Percentiles rank a stretch among this genome's conserved stretches.
phyloP scores from a whole-genome alignment of 2,888 invertebrate genomes.

The Agelastica alni region DNA sequence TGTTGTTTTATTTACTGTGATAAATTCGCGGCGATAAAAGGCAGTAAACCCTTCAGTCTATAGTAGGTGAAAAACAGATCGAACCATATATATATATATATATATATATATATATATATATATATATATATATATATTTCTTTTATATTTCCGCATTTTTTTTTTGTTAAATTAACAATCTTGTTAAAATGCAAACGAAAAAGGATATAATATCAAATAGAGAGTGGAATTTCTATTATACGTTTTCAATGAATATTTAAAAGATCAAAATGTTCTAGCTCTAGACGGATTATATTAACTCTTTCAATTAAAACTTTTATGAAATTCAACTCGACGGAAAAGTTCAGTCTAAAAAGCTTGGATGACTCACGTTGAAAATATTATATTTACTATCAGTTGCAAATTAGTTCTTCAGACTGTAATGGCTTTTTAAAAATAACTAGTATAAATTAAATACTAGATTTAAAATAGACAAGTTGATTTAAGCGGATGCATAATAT shows the following conservation, averaged over 20 bases:
- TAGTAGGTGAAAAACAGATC: too few relatives aligned
- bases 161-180: background rate
- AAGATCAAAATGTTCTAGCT: background rate
- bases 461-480: too few relatives aligned
- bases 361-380: background rate
- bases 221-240: background rate
- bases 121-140: too few relatives aligned
- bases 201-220: background rate
- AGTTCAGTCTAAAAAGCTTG: background rate
- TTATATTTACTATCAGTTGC: conserved; percentile 7
- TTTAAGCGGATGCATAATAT: too few relatives aligned
- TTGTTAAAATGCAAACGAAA: background rate
- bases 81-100: too few relatives aligned
- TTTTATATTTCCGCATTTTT: too few relatives aligned
- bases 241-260: conserved; percentile 4
- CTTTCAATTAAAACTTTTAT: conserved; percentile 3
- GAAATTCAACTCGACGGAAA: background rate
- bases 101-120: background rate
- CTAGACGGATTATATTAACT: background rate
- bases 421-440: background rate
- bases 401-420: background rate
- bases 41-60: too few relatives aligned
- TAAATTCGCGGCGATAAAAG: too few relatives aligned
- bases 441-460: too few relatives aligned
- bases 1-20: too few relatives aligned